These are phyloP conservation scores for Agrotis segetum DNA, from an alignment of 2,888 invertebrate genomes.

Conservation along the genomic window DNA sequence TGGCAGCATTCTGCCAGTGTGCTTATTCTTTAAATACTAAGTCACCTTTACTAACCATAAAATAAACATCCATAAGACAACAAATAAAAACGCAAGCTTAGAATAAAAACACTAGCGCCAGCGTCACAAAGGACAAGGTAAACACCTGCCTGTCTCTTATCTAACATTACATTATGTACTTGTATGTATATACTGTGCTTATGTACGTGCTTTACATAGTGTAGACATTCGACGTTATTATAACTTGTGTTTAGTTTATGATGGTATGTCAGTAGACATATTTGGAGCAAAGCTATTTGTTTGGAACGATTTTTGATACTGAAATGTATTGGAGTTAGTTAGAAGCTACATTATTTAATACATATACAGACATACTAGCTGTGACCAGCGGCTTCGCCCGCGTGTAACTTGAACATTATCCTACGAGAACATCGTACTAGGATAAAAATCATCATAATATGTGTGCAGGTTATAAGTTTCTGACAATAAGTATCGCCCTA, in stretches of 20 bases:
- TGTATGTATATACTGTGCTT: conserved; percentile 5
- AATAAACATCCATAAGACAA: not conserved
- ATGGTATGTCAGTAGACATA: conserved; percentile 9
- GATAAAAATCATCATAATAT: too few species aligned
- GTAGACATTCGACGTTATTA: conserved; percentile 15
- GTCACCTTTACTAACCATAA: not conserved
- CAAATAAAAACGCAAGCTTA: not conserved
- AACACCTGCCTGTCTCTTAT: conserved; percentile 74
- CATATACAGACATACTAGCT: too few species aligned
- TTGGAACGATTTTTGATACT: not conserved
- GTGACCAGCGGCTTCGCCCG: too few species aligned
- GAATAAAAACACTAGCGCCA: conserved; percentile 55
- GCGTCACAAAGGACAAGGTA: conserved; percentile 79
- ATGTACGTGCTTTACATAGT: conserved; percentile 31
- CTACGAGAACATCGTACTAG: too few species aligned
- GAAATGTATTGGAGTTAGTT: not conserved
- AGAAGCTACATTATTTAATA: not conserved
- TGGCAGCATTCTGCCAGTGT: too few species aligned
- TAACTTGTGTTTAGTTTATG: conserved; percentile 5
- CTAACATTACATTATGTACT: conserved; percentile 56
- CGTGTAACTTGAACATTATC: too few species aligned
- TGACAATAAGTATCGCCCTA: too few species aligned
- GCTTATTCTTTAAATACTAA: too few species aligned
- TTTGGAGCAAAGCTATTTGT: conserved; percentile 3
- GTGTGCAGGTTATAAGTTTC: too few species aligned